Conservation (phyloP, 64 coral and sea anemone genomes). For the Actinia equina region DNA sequence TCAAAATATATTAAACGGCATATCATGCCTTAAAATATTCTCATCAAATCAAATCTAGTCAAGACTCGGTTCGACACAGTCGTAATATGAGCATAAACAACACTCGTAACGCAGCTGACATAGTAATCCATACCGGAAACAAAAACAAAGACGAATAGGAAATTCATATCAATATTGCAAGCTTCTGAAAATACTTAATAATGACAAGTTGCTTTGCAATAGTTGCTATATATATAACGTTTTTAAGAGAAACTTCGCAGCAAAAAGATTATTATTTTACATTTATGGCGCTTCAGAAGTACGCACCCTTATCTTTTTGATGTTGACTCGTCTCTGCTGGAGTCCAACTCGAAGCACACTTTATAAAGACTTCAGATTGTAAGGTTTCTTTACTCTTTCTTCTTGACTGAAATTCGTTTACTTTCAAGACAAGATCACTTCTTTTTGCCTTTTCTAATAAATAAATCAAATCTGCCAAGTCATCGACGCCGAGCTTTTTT, state of each 20-base stretch:
- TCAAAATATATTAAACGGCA: too few species aligned
- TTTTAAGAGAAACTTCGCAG: not conserved
- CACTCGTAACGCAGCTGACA: too few species aligned
- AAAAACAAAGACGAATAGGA: too few species aligned
- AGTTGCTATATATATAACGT: too few species aligned
- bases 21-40: too few species aligned
- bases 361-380: not conserved
- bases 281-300: not conserved
- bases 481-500: not conserved
- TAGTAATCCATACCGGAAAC: too few species aligned
- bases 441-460: not conserved
- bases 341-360: not conserved
- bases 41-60: too few species aligned
- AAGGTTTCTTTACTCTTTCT: not conserved
- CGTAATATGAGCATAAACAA: too few species aligned
- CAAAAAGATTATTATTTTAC: not conserved
- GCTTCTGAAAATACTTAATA: too few species aligned
- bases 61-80: too few species aligned
- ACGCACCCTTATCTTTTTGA: not conserved
- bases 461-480: not conserved
- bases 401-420: not conserved
- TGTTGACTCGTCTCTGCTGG: not conserved
- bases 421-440: constrained; percentile 12
- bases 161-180: too few species aligned
- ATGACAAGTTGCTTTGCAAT: too few species aligned